These are phyloP conservation scores for Pocillopora grandis DNA, from an alignment of 92 coral and sea anemone genomes.

Conservation along the genomic window DNA sequence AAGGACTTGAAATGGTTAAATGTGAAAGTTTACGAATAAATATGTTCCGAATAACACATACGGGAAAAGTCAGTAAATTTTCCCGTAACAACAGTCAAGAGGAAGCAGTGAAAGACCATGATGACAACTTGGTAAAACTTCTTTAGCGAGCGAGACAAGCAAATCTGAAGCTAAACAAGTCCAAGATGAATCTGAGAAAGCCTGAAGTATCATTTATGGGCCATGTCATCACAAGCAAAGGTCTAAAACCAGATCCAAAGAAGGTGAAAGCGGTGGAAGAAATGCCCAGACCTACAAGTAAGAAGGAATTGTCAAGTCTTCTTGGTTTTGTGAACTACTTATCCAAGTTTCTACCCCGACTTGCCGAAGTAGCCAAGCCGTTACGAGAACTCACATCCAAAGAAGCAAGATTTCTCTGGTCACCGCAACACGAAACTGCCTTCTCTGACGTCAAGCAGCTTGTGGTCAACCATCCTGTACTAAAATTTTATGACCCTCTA, in stretches of 20 bases:
- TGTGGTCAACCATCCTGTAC: conserved; percentile 49
- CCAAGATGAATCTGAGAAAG: conserved; percentile 41
- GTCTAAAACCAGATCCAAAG: conserved; percentile 33
- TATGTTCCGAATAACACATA: too few relatives aligned
- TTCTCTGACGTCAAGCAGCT: conserved; percentile 36
- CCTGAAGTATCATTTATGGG: conserved; percentile 42
- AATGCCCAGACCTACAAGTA: conserved; percentile 13
- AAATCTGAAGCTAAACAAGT: conserved; percentile 58
- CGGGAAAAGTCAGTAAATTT: too few relatives aligned
- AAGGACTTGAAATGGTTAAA: too few relatives aligned
- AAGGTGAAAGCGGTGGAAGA: conserved; percentile 21
- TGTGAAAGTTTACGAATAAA: too few relatives aligned
- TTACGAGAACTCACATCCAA: conserved; percentile 28
- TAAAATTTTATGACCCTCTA: conserved; percentile 34
- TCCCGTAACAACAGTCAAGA: too few relatives aligned
- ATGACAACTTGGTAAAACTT: conserved; percentile 32
- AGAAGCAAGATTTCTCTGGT: conserved; percentile 44
- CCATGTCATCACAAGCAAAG: conserved; percentile 18
- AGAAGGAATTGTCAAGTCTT: too few relatives aligned
- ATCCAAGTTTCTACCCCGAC: conserved; percentile 7
- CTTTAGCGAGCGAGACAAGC: conserved; percentile 43
- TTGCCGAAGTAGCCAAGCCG: conserved; percentile 23
- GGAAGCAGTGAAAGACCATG: conserved; percentile 28
- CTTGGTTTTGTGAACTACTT: too few relatives aligned
- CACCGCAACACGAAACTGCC: conserved; percentile 52